Evolutionary conservation across 2,888 invertebrate genomes (phyloP), one percentile per base, ranked within the genome.

Genomic region (Linnaemya vulpina): DNA sequence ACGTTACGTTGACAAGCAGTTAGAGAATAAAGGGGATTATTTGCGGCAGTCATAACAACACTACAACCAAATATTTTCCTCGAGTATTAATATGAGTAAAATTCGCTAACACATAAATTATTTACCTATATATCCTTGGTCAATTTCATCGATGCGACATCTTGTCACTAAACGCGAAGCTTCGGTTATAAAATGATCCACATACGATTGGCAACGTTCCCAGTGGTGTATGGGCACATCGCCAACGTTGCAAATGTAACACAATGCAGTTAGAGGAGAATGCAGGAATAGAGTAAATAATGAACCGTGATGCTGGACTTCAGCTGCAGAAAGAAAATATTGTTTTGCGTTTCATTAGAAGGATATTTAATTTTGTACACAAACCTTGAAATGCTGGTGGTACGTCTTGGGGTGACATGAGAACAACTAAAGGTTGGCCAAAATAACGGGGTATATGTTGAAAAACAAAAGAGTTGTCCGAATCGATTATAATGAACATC

Each of bases 251-350:
- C 98, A 97, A 90, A 97, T 95, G 92, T 96, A 96, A 93, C 98
- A 98, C 91, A 98, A 95, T 87, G 97, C 98, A 90, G 97, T 96
- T 90, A 98, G 94, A 60, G 99, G 98, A 90, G 97, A 96, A 93
- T 98, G 98, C 88, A 99, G 95, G 94, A 99, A 99, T 91, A 98
- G 94, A 35, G 98, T 98, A 93, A 99, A 98, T 88, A 99, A 94
- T 90, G 96, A 98, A 84, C 98, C 99, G 90, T 97, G 96, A 94
- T 95, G 95, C 90, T 96, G 96, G 89, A 96, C 95, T 93, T 96
- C 97, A 94, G 94, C 91, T 93, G 89, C 3, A 75, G 80, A 55
- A 63, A 25, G 13, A 9, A 13, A 3, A 46, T 13, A 22, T 25
- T 13, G 1, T 17, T n/a, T 5, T 22, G 1, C 40, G 40, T 1